Evolutionary conservation across 2,888 invertebrate genomes (phyloP).

Genomic region (Craniophora ligustri): DNA sequence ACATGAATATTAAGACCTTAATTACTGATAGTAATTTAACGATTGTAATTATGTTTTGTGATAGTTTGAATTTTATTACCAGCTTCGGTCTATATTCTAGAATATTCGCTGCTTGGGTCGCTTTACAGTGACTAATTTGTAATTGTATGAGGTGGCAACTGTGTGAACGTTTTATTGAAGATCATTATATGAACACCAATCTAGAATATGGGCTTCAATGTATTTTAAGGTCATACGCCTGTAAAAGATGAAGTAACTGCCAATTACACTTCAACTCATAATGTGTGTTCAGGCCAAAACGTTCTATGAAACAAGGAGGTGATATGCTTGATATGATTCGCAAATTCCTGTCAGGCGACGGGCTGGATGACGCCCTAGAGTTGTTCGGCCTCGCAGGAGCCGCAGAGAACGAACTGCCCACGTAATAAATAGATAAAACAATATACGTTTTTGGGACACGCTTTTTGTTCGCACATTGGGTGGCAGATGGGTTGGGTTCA

Average conservation of each 20-base stretch:
- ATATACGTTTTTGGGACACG: constrained; percentile 61
- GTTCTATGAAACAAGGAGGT: constrained; percentile 68
- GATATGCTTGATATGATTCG: constrained; percentile 76
- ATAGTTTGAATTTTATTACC: constrained; percentile 1
- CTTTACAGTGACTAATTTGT: neutral
- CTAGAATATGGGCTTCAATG: no score
- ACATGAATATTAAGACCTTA: constrained; percentile 9
- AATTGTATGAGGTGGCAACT: no score
- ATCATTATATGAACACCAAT: no score
- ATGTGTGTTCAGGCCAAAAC: constrained; percentile 78
- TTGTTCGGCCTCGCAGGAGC: constrained; percentile 74
- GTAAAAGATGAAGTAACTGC: constrained; percentile 1
- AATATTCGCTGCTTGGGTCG: neutral
- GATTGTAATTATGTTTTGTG: constrained; percentile 9
- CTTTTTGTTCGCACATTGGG: constrained; percentile 63
- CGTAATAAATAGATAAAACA: constrained; percentile 68
- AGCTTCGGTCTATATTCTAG: neutral
- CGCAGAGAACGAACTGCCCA: constrained; percentile 72
- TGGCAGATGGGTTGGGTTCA: constrained; percentile 67
- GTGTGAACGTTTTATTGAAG: no score
- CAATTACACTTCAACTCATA: constrained; percentile 38
- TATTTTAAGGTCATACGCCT: neutral
- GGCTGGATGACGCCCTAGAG: constrained; percentile 74
- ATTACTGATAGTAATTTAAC: neutral
- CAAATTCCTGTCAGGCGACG: constrained; percentile 80